Percentiles rank a stretch among this genome's conserved stretches.
Evolutionary conservation across 2,888 invertebrate species (phyloP).

Genomic region (Dryocosmus kuriphilus): DNA sequence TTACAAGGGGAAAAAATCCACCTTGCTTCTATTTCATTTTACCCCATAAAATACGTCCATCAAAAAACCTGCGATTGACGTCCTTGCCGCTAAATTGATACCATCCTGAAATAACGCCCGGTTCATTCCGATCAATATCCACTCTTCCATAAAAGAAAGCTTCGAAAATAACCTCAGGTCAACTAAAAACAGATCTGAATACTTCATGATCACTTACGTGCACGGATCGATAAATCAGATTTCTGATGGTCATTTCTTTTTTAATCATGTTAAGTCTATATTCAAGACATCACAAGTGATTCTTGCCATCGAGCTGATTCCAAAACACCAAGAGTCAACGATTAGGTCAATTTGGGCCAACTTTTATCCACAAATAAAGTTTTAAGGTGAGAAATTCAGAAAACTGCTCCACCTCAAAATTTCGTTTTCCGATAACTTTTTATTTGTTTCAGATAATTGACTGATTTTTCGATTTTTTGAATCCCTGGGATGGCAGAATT

Average conservation of each 20-base stretch:
- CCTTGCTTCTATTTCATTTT: not conserved
- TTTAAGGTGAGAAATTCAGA: not conserved
- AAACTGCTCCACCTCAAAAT: not conserved
- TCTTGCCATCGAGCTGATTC: not conserved
- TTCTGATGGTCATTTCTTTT: not conserved
- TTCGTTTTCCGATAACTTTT: not conserved
- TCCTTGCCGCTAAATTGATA: conserved; percentile 32
- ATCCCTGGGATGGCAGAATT: too few species aligned
- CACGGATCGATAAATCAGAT: not conserved
- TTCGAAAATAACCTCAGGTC: not conserved
- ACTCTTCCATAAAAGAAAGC: not conserved
- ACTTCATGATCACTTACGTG: not conserved
- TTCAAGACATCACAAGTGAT: not conserved
- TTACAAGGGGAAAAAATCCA: not conserved
- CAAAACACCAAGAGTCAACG: not conserved
- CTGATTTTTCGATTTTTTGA: too few species aligned
- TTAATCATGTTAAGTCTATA: not conserved
- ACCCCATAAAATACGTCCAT: conserved; percentile 25
- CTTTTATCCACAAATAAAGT: not conserved
- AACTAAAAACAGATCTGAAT: not conserved
- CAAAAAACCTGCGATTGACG: conserved; percentile 31
- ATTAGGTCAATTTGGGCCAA: not conserved
- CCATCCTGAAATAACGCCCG: conserved; percentile 2
- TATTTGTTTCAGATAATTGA: too few species aligned
- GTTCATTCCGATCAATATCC: not conserved